A percentile compares a stretch with the other conserved stretches of the same genome.
Conservation (phyloP, 2,888 invertebrate genomes). For the Drosophila cognata region DNA sequence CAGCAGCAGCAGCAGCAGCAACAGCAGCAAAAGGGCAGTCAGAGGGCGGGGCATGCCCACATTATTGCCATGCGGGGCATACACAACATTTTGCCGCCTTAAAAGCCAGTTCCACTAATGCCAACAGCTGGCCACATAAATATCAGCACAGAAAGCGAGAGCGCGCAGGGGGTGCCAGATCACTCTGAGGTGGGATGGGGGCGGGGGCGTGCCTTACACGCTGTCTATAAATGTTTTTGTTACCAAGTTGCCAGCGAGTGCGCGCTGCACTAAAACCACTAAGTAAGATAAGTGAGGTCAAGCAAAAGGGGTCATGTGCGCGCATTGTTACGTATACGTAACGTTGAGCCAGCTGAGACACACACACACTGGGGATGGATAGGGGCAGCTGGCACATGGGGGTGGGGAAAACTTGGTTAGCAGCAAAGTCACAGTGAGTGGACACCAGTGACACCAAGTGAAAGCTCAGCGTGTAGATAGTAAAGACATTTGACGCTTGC, state of each 20-base stretch:
- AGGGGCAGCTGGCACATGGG: neutral
- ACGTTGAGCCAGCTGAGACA: constrained; percentile 27
- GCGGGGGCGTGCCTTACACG: neutral
- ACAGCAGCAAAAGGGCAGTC: constrained; percentile 35
- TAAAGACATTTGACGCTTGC: constrained; percentile 17
- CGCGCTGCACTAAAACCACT: constrained; percentile 73
- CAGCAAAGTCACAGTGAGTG: constrained; percentile 28
- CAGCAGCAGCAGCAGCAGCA: constrained; percentile 43
- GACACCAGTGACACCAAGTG: constrained; percentile 43
- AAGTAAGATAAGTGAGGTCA: constrained; percentile 82
- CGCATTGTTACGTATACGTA: constrained; percentile 66
- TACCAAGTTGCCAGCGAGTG: constrained; percentile 49
- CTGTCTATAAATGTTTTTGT: constrained; percentile 70
- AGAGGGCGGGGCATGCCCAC: constrained; percentile 33
- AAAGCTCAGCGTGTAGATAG: constrained; percentile 40
- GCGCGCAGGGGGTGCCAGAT: constrained; percentile 17
- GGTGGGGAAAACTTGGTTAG: neutral
- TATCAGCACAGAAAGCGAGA: constrained; percentile 45
- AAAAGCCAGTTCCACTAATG: constrained; percentile 80
- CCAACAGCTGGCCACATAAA: constrained; percentile 79
- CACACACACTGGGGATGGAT: neutral
- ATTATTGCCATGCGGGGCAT: constrained; percentile 69
- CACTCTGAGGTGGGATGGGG: constrained; percentile 1
- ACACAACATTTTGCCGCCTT: constrained; percentile 62
- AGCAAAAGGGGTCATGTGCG: constrained; percentile 80